These are phyloP conservation scores for Pogoniulus pusillus DNA, from an alignment of 2,797 vertebrate species.

Conservation along the genomic window DNA sequence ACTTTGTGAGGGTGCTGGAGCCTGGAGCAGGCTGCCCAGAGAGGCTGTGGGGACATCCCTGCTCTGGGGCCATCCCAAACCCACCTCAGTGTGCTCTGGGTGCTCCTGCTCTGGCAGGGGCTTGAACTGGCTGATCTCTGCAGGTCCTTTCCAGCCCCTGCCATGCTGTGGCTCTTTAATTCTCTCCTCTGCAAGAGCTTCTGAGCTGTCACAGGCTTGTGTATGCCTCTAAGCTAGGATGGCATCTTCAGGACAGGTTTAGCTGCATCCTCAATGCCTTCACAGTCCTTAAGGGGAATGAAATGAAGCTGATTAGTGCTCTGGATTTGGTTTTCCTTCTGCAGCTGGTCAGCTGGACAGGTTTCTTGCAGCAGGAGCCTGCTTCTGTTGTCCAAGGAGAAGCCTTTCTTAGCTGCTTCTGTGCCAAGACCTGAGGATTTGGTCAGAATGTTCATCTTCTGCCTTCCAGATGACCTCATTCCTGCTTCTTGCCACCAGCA, in stretches of 20 bases:
- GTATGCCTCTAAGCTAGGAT: accelerated
- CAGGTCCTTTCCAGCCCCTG: no score
- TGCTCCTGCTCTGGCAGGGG: no score
- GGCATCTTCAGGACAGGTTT: background rate
- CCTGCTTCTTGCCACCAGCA: conserved; percentile 5
- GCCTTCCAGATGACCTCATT: conserved; percentile 36
- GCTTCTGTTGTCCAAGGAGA: background rate
- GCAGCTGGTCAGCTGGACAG: background rate
- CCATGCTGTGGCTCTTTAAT: no score
- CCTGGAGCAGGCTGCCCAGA: no score
- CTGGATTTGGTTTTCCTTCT: background rate
- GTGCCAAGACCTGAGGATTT: conserved; percentile 9
- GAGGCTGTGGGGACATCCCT: no score
- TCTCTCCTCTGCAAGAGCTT: accelerated
- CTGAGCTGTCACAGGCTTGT: accelerated
- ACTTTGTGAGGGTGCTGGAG: no score
- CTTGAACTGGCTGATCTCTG: no score
- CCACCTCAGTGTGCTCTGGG: no score
- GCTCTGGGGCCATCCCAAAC: no score
- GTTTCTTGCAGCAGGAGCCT: background rate
- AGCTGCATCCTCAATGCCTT: background rate
- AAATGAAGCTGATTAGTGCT: background rate
- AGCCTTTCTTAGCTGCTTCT: background rate
- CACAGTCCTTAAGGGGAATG: background rate
- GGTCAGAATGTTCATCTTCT: conserved; percentile 15